These are phyloP conservation scores for Lethenteron camtschaticum DNA, from an alignment of 2,113 vertebrate genomes.

Conservation along the genomic window DNA sequence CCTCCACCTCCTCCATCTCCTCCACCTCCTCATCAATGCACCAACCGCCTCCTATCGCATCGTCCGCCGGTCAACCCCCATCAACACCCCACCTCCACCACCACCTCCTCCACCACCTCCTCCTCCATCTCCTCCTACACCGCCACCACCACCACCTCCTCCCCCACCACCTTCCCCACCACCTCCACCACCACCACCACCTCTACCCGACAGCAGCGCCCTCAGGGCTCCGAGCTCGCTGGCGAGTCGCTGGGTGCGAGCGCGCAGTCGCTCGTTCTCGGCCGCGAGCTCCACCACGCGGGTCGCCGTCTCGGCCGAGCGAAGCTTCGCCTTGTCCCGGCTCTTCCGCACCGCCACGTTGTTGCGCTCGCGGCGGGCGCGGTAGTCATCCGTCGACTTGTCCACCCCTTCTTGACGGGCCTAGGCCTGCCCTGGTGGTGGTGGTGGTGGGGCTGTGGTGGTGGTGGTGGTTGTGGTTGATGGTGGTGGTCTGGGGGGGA, in stretches of 20 bases:
- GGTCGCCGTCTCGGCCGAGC: slow-evolving; percentile 53
- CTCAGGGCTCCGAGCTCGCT: slow-evolving; percentile 56
- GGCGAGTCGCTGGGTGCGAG: slow-evolving; percentile 42
- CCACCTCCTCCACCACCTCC: too few relatives aligned
- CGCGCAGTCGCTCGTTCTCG: slow-evolving; percentile 50
- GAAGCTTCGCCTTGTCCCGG: slow-evolving; percentile 54
- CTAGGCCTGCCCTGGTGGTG: too few relatives aligned
- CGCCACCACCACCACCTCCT: too few relatives aligned
- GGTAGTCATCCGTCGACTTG: slow-evolving; percentile 58
- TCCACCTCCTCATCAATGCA: too few relatives aligned
- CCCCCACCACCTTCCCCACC: too few relatives aligned
- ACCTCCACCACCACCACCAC: slow-evolving; percentile 21
- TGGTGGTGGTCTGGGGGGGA: too few relatives aligned
- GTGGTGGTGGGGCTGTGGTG: too few relatives aligned
- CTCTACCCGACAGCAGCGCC: slow-evolving; percentile 25
- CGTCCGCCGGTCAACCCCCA: not conserved
- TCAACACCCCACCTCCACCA: not conserved
- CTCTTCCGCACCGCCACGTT: slow-evolving; percentile 67
- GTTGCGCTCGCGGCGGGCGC: slow-evolving; percentile 46
- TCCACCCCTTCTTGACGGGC: slow-evolving; percentile 31
- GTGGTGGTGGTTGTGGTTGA: too few relatives aligned
- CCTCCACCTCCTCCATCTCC: too few relatives aligned
- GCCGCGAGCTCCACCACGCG: slow-evolving; percentile 51
- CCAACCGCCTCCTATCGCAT: too few relatives aligned
- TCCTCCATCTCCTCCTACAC: too few relatives aligned